Conservation (phyloP, 2,888 invertebrate genomes). For the Phania funesta region DNA sequence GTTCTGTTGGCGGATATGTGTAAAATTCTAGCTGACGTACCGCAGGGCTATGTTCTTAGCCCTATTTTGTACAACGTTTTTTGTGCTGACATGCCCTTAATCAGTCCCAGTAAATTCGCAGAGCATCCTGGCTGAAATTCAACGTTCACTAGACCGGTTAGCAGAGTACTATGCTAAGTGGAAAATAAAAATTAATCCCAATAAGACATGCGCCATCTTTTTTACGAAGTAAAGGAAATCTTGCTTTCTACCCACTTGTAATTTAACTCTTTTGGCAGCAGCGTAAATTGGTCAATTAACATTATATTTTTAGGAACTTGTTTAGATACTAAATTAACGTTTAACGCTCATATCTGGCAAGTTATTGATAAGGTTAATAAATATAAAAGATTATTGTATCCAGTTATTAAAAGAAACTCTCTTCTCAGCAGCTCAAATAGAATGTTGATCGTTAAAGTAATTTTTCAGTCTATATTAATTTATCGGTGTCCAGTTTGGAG, state of each 20-base stretch:
- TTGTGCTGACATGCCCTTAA: background rate
- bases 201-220: slow-evolving; percentile 13
- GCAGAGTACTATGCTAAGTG: slow-evolving; percentile 9
- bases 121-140: slow-evolving; percentile 4
- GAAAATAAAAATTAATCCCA: slow-evolving; percentile 21
- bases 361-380: too few relatives aligned
- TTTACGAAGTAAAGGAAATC: slow-evolving; percentile 10
- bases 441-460: too few relatives aligned
- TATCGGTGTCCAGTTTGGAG: too few relatives aligned
- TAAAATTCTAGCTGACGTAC: too few relatives aligned
- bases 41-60: too few relatives aligned
- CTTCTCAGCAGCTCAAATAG: too few relatives aligned
- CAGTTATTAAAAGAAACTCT: too few relatives aligned
- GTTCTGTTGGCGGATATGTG: too few relatives aligned
- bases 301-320: background rate
- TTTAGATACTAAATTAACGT: background rate
- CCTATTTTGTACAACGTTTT: too few relatives aligned
- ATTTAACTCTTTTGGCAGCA: background rate
- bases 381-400: too few relatives aligned
- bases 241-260: background rate
- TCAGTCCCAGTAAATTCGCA: too few relatives aligned
- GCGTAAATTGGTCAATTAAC: background rate
- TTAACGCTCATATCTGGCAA: background rate
- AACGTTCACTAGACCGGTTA: background rate
- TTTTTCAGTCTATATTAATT: too few relatives aligned